These are phyloP conservation scores for Acleris holmiana DNA, from an alignment of 2,888 invertebrate genomes.

Conservation along the genomic window DNA sequence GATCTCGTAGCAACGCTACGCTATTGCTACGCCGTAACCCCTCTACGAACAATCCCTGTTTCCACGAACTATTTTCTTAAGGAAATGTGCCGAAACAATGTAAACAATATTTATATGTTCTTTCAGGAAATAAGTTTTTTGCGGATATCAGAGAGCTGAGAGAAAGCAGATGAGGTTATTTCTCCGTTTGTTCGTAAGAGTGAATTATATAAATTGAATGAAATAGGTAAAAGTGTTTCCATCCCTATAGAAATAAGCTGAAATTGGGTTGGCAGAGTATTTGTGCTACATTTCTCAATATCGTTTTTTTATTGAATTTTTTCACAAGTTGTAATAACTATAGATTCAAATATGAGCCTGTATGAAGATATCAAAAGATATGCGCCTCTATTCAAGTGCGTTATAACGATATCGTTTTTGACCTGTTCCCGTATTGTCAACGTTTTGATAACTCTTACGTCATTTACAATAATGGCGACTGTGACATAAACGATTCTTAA, in stretches of 20 bases:
- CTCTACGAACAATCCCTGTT: not conserved
- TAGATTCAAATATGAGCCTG: too few species aligned
- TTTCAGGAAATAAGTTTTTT: slow-evolving; percentile 17
- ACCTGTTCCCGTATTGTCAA: too few species aligned
- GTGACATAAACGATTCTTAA: too few species aligned
- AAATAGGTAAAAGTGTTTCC: not conserved
- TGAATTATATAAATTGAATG: slow-evolving; percentile 3
- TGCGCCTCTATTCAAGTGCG: too few species aligned
- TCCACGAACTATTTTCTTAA: slow-evolving; percentile 12
- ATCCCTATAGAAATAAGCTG: not conserved
- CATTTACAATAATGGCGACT: too few species aligned
- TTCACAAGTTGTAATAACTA: too few species aligned
- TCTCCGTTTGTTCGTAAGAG: not conserved
- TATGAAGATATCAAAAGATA: too few species aligned
- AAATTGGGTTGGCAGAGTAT: not conserved
- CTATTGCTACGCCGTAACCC: slow-evolving; percentile 4
- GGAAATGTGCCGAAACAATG: not conserved
- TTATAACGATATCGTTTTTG: too few species aligned
- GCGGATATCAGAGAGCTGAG: slow-evolving; percentile 14
- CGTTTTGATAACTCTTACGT: too few species aligned
- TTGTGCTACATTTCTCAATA: not conserved
- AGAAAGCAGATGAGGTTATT: slow-evolving; percentile 9
- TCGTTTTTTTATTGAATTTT: too few species aligned
- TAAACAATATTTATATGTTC: slow-evolving; percentile 19
- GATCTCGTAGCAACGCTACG: slow-evolving; percentile 7